Evolutionary conservation across 2,888 invertebrate species (phyloP), one percentile per base, ranked within the genome.

Genomic region (Hyles lineata): DNA sequence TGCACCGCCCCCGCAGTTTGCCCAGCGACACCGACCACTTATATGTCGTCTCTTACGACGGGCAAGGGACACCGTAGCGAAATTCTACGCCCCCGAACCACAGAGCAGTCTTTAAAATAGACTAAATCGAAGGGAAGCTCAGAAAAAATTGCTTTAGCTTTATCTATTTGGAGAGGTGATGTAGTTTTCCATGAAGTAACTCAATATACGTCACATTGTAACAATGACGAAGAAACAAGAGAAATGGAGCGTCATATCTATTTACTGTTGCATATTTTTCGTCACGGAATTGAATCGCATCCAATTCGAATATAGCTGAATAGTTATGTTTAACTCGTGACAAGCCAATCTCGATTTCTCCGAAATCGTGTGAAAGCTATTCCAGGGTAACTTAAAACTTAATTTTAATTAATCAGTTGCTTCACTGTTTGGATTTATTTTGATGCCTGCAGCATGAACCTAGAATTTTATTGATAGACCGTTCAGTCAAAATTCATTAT

Each of bases 231-330:
- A 55, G 52, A 55, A 7, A 55, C 52, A 19, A 23, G 23, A n/a
- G n/a, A 23, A 11, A 15, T 23, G 23, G 60, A 23, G 11, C 60
- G 60, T 60, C 60, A 60, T 60, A 23, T 23, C 23, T 60, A 60
- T 60, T 60, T 60, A 23, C 23, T 23, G 23, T 25, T 60, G 60
- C 60, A 60, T 60, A 60, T 60, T 60, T 60, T 25, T 60, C 60
- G 60, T 60, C 60, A 60, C 60, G 15, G 19, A 60, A 21, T 60
- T 60, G 60, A 60, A 21, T 60, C 4, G 3, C 23, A 23, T 60
- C 60, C 60, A 60, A 60, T 25, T 8, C 2, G 9, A 60, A 60
- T 23, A 23, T 25, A 60, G 8, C 6, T 21, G 25, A 11, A 21
- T 23, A 15, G 8, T 23, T 60, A 23, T 23, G 23, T 23, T 60